Evolutionary conservation across 2,797 vertebrate species (phyloP).

Genomic region (Labroides dimidiatus): DNA sequence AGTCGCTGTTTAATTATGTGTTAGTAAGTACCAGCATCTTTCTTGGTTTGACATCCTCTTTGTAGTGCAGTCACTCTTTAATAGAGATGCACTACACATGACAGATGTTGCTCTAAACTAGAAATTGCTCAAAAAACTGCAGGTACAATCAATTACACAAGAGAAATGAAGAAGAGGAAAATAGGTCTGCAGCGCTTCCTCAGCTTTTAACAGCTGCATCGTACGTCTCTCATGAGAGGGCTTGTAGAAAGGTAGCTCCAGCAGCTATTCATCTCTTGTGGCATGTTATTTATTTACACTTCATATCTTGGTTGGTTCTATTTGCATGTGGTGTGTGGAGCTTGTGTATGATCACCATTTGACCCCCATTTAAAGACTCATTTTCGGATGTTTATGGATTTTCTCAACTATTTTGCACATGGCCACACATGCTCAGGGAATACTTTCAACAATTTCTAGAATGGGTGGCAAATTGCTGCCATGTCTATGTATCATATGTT

Average conservation of each 20-base stretch:
- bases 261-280: constrained; percentile 77
- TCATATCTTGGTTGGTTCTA: constrained; percentile 64
- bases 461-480: constrained; percentile 10
- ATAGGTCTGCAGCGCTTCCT: constrained; percentile 52
- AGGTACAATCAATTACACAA: constrained; percentile 65
- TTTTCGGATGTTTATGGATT: background rate
- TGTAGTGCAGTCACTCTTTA: constrained; percentile 52
- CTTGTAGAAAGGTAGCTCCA: constrained; percentile 61
- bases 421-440: constrained; percentile 1
- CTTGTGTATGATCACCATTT: constrained; percentile 15
- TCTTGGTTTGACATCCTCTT: constrained; percentile 33
- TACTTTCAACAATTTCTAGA: constrained; percentile 3
- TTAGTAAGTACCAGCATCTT: constrained; percentile 32
- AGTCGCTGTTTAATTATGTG: constrained; percentile 51
- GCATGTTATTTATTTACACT: constrained; percentile 82
- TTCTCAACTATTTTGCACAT: background rate
- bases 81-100: constrained; percentile 58
- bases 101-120: constrained; percentile 41
- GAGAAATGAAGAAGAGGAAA: constrained; percentile 61
- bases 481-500: constrained; percentile 15
- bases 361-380: constrained; percentile 20
- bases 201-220: constrained; percentile 66
- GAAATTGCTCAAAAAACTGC: constrained; percentile 62
- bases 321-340: constrained; percentile 11
- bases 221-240: constrained; percentile 71